These are phyloP conservation scores for Troides helena DNA, from an alignment of 2,888 invertebrate species.

Conservation along the genomic window DNA sequence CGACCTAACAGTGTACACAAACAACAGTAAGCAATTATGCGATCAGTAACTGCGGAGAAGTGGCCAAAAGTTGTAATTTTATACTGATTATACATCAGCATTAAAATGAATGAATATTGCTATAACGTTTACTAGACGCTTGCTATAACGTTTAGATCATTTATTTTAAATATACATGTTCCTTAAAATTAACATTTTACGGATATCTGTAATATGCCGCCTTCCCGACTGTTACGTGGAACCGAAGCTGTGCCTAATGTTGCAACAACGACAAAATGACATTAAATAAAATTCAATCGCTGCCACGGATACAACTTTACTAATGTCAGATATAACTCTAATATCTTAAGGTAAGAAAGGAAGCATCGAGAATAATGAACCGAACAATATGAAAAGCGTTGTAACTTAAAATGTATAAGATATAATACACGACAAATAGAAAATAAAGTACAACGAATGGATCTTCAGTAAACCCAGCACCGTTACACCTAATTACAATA, in stretches of 20 bases:
- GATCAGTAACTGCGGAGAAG: conserved; percentile 4
- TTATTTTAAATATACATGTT: neutral
- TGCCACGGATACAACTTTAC: conserved; percentile 39
- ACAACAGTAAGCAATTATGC: conserved; percentile 21
- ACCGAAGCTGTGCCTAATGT: conserved; percentile 29
- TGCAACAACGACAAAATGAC: conserved; percentile 26
- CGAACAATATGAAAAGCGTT: conserved; percentile 70
- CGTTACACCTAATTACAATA: conserved; percentile 74
- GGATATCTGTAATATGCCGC: neutral
- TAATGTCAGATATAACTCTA: conserved; percentile 37
- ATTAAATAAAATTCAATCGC: conserved; percentile 35
- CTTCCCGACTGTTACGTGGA: neutral
- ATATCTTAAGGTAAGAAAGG: conserved; percentile 40
- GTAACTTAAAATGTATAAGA: conserved; percentile 60
- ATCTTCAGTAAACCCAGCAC: conserved; percentile 77
- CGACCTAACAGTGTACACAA: conserved; percentile 1
- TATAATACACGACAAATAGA: conserved; percentile 68
- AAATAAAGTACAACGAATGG: conserved; percentile 69
- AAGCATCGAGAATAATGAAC: conserved; percentile 58
- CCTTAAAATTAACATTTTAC: neutral
- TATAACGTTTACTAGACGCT: neutral
- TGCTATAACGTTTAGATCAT: neutral
- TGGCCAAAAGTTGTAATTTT: neutral
- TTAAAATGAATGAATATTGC: neutral
- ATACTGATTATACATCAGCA: neutral